Base-by-base conservation (phyloP, 2,113 vertebrate genomes). In the Glareola pratincola region DNA sequence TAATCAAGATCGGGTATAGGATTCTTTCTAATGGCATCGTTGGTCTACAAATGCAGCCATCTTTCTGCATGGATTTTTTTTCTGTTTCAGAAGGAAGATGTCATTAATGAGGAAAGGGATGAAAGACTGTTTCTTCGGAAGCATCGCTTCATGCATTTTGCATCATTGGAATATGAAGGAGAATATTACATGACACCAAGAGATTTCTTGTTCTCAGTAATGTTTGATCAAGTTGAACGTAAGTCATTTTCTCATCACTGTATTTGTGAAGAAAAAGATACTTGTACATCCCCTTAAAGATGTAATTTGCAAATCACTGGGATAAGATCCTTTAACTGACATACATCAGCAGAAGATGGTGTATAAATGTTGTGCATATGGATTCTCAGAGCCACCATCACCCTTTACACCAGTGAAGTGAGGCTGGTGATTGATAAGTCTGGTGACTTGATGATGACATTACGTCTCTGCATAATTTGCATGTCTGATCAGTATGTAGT, bases 181-280 rank as follows among this genome's bases (percentile, higher is more conserved):
- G 99, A 99, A 87, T 96, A 98, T 91, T 99, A 99, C 94, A 99
- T 99, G 99, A 99, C 99, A 51, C 99, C 99, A 5, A 98, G 99
- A 92, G 99, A 99, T 97, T 99, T 99, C 98, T 98, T 99, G 57
- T 99, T 98, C 94, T 99, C 99, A 21, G 98, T 99, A 15, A 98
- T 99, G 98, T 98, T 99, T 96, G 99, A 99, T 91, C 97, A 98
- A 19, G 97, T 99, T 11, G 98, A 99, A 88, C 98, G 99, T 99
- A 98, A 99, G 99, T 98, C 75, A 12, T 69, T 85, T 93, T 68
- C 56, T 82, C 23, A 7, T 96, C 19, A 15, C 4, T 36, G 39
- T 87, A 6, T 93, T 95, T 93, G 62, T 88, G 74, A 91, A 78
- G 30, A 60, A 56, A 59, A 77, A 89, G 23, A 43, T 79, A 60